These are phyloP conservation scores for Valencia hispanica DNA, from an alignment of 2,797 vertebrate genomes.

Conservation along the genomic window DNA sequence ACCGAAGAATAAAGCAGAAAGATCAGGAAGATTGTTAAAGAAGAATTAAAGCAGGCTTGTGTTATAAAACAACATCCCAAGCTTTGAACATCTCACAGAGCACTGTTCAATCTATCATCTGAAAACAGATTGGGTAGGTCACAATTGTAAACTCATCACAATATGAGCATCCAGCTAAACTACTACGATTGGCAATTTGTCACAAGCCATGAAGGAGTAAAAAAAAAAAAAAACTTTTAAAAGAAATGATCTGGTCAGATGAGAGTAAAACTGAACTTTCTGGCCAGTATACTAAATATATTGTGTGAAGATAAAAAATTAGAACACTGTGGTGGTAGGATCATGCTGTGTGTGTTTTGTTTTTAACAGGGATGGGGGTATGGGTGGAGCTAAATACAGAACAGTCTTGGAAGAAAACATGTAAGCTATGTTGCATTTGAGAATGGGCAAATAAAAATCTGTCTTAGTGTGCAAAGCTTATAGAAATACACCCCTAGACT, in stretches of 20 bases:
- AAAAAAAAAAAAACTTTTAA: not conserved
- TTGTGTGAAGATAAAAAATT: not conserved
- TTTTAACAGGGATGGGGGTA: too few relatives aligned
- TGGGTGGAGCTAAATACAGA: too few relatives aligned
- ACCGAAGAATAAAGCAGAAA: not conserved
- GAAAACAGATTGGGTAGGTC: not conserved
- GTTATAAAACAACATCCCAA: not conserved
- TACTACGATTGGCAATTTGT: too few relatives aligned
- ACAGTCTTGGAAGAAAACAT: not conserved
- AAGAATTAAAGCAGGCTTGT: not conserved
- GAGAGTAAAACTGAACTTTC: not conserved
- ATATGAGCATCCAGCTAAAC: not conserved
- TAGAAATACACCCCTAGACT: too few relatives aligned
- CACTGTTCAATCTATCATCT: not conserved
- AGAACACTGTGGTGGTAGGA: not conserved
- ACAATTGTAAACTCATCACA: not conserved
- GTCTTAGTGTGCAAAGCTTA: too few relatives aligned
- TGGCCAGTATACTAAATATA: not conserved
- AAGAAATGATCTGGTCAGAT: not conserved
- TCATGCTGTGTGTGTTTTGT: not conserved
- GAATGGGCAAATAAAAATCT: too few relatives aligned
- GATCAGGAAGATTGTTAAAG: not conserved
- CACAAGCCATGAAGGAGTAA: too few relatives aligned
- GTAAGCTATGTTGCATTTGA: too few relatives aligned
- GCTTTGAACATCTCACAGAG: not conserved